phyloP scores from a whole-genome alignment of 2,797 vertebrate genomes.

The Hyperoplus lanceolatus region DNA sequence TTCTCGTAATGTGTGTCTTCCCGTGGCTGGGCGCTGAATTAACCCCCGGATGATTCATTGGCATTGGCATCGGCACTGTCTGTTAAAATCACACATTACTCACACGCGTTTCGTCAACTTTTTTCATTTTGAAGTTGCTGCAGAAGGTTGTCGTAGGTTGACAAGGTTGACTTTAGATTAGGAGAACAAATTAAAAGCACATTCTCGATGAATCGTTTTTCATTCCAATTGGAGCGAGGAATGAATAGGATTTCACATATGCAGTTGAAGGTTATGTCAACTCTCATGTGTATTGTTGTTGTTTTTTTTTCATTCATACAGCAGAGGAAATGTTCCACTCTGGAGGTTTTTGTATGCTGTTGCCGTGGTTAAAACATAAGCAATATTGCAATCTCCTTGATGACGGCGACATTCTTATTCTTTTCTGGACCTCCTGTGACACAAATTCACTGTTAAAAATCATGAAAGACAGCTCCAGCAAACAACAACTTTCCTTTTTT shows the following conservation, averaged over 20 bases:
- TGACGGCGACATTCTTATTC: constrained; percentile 37
- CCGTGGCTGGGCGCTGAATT: not conserved
- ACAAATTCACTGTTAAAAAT: constrained; percentile 54
- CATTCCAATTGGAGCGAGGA: constrained; percentile 1
- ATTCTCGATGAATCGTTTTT: constrained; percentile 23
- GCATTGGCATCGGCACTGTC: not conserved
- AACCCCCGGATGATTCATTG: not conserved
- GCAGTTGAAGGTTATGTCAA: constrained; percentile 46
- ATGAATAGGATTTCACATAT: constrained; percentile 8
- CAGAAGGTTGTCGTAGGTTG: constrained; percentile 5
- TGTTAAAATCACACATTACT: constrained; percentile 6
- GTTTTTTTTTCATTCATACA: constrained; percentile 15
- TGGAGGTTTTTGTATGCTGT: constrained; percentile 30
- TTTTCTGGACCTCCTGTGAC: constrained; percentile 52
- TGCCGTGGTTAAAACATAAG: constrained; percentile 55
- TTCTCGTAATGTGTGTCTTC: not conserved
- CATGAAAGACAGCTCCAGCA: constrained; percentile 22
- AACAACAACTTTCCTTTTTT: constrained; percentile 25
- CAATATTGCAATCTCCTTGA: constrained; percentile 47
- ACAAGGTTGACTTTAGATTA: constrained; percentile 16
- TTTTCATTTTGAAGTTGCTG: constrained; percentile 3
- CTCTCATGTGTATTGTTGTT: constrained; percentile 20
- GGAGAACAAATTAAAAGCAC: constrained; percentile 22
- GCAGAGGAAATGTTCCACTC: constrained; percentile 28
- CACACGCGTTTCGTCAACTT: not conserved